phyloP scores from a whole-genome alignment of 1,140 invertebrate genomes.

The Euglossa dilemma region DNA sequence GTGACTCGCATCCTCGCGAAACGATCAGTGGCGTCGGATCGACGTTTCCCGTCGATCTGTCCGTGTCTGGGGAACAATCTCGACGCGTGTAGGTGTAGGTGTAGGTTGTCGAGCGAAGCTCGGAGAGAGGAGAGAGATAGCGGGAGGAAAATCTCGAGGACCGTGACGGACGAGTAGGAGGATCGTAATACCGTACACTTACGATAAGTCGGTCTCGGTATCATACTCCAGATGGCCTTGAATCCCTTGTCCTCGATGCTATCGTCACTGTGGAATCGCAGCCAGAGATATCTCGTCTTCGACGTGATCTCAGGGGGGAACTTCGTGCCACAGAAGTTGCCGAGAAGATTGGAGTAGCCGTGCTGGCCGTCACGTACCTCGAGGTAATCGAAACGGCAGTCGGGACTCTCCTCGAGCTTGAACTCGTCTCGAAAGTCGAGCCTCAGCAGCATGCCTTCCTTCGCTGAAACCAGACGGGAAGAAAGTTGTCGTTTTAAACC shows the following conservation, averaged over 20 bases:
- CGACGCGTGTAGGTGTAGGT: neutral
- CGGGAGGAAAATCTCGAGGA: neutral
- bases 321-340: slow-evolving; percentile 88
- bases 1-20: too few relatives aligned
- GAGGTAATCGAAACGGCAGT: slow-evolving; percentile 92
- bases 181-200: slow-evolving; percentile 63
- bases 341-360: slow-evolving; percentile 89
- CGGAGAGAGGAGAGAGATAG: too few relatives aligned
- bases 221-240: slow-evolving; percentile 88
- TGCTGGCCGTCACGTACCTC: slow-evolving; percentile 93
- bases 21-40: neutral
- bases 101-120: neutral
- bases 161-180: slow-evolving; percentile 14
- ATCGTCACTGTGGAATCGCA: slow-evolving; percentile 92
- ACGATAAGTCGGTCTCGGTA: slow-evolving; percentile 83
- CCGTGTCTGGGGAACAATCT: neutral
- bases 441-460: slow-evolving; percentile 87
- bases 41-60: too few relatives aligned
- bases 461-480: slow-evolving; percentile 85
- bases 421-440: slow-evolving; percentile 93
- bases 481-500: slow-evolving; percentile 17
- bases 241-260: slow-evolving; percentile 93
- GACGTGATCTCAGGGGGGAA: slow-evolving; percentile 91
- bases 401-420: slow-evolving; percentile 88
- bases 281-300: slow-evolving; percentile 90